phyloP scores from a whole-genome alignment of 2,113 vertebrate species.

The Amblyornis subalaris region DNA sequence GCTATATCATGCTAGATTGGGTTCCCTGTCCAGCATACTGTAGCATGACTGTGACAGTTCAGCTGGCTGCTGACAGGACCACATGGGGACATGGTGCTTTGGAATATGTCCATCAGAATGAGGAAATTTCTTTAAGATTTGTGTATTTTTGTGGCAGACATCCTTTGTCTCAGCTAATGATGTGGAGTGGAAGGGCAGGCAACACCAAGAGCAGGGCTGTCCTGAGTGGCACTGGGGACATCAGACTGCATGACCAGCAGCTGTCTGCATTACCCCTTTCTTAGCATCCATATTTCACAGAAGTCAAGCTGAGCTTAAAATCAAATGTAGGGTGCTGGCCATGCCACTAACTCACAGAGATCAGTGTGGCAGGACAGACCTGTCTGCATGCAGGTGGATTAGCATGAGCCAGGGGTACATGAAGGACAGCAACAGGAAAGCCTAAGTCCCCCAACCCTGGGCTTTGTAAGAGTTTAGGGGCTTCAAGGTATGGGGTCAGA shows the following conservation, averaged over 20 bases:
- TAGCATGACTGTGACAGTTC: background rate
- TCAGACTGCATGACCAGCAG: background rate
- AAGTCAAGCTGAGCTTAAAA: background rate
- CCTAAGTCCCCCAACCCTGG: no score
- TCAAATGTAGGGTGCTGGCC: background rate
- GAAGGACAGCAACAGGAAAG: background rate
- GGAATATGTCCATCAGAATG: background rate
- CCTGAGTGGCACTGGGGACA: background rate
- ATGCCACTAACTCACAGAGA: background rate
- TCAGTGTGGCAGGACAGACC: no score
- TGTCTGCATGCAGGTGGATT: no score
- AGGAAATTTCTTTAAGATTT: background rate
- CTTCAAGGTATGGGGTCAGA: background rate
- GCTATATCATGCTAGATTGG: fast-evolving
- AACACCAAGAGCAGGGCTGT: background rate
- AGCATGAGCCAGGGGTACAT: fast-evolving
- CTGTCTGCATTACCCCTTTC: background rate
- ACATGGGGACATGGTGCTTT: background rate
- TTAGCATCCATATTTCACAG: background rate
- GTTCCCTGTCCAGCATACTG: background rate
- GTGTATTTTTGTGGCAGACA: background rate
- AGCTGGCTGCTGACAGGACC: background rate
- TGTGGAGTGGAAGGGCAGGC: no score
- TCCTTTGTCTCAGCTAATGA: background rate
- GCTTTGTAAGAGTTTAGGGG: background rate